Base-by-base conservation (phyloP, 2,888 invertebrate species). In the Lasioglossum morio region DNA sequence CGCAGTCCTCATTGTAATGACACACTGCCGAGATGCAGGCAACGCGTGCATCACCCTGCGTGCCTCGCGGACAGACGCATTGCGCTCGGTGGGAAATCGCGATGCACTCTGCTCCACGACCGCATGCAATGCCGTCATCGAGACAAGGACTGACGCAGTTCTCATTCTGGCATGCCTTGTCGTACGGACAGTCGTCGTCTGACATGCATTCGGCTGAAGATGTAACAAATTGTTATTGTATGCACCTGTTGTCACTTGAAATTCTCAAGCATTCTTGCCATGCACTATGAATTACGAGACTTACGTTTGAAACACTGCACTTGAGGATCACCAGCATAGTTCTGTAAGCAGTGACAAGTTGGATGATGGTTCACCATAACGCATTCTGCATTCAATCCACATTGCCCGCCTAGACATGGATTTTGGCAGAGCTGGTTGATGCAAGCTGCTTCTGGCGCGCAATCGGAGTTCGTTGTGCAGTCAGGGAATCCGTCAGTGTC, bases 1-100 rank as follows among this genome's bases (percentile, higher is more conserved):
- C 97, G 91, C 98, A 98, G 93, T 98, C 98, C 92, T 98, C 98
- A 93, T 98, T 98, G 95, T 98, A 98, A 92, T 98, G 98, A 91
- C 98, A 98, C 69, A 97, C 96, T 14, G 97, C 98, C 2, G 97
- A 97, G 82, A 98, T 97, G 93, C 99, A 99, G 34, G 98, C 97
- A 5, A 98, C 96, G 85, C 96, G 96, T 3, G 98, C 97, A 95
- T 98, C 97, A 69, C 98, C 98, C 95, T 98, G 98, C 8, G 97
- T 98, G 70, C 98, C 98, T 1, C 96, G 95, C 69, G 98, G 98
- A 94, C 98, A 99, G 82, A 96, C 96, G 92, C 99, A 99, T 84
- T 97, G 97, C 0, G 98, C 97, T 79, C 96, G 96, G 94, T 99
- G 98, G 66, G 97, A 97, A 87, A 97, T 96, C 0, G 97, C 97